Base-by-base conservation (phyloP, 1,140 invertebrate species). In the Galleria mellonella region DNA sequence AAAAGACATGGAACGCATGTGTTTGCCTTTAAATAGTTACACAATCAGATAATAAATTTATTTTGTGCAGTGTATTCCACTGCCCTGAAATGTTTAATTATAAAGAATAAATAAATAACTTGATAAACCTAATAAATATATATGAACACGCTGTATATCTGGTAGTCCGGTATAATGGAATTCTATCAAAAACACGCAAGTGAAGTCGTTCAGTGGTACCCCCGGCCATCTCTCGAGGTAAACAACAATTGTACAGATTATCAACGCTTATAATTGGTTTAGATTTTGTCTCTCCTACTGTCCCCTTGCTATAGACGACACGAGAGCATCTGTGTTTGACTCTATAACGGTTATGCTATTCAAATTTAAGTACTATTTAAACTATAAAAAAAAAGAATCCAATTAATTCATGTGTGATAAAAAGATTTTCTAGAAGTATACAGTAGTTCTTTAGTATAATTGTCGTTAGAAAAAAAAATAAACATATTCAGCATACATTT, bases 231-330 rank as follows among this genome's bases (percentile, higher is more conserved):
- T 28, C 47, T 61, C 31, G 51, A 14, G 37, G 51, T 55, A 44
- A 52, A 61, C 33, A 71, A 63, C 69, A 74, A 72, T 67, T 58
- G 61, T 55, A 43, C 52, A 62, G 70, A 81, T 81, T 72, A 77
- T 72, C 72, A 68, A 70, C 62, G 71, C 55, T 57, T 64, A 63
- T 82, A 82, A 82, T 82, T 82, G 77, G 74, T 76, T 81, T 81
- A 78, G 59, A 66, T 62, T 64, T 51, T 64, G 60, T 70, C 43
- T 50, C 56, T 61, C 53, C 48, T 40, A 70, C 58, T 42, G 38
- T 59, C 47, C 43, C 43, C 46, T 52, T 47, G 55, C 47, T 27
- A 40, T 32, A 43, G 36, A 46, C 32, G 43, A 39, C 43, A 23
- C 39, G 47, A 35, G 30, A 48, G 60, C 62, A 37, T 17, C 35